phyloP scores from a whole-genome alignment of 2,888 invertebrate species.

The Argyresthia goedartella region DNA sequence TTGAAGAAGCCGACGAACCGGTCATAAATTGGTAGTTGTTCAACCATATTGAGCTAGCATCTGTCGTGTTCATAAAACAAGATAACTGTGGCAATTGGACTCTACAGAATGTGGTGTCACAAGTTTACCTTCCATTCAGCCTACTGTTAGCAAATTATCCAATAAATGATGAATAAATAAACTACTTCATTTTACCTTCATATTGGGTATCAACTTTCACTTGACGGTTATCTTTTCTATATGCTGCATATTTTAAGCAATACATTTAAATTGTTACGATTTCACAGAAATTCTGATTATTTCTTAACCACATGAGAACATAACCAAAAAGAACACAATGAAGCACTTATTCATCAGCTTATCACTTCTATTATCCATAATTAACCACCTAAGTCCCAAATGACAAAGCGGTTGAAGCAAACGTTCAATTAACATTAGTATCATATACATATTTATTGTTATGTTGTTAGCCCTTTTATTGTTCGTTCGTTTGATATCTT shows the following conservation, averaged over 20 bases:
- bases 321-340: neutral
- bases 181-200: no score
- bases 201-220: no score
- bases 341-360: neutral
- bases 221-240: no score
- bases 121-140: neutral
- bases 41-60: slow-evolving; percentile 5
- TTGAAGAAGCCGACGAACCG: no score
- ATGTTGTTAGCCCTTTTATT: no score
- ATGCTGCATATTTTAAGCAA: no score
- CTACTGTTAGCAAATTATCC: no score
- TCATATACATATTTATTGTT: no score
- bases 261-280: no score
- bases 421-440: neutral
- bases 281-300: neutral
- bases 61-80: neutral
- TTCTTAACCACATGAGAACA: neutral
- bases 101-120: neutral
- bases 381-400: neutral
- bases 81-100: neutral
- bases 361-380: neutral
- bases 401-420: neutral
- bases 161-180: no score
- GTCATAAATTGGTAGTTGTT: neutral
- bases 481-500: no score